Evolutionary conservation across 2,888 invertebrate genomes (phyloP).

Genomic region (Peribatodes rhomboidaria): DNA sequence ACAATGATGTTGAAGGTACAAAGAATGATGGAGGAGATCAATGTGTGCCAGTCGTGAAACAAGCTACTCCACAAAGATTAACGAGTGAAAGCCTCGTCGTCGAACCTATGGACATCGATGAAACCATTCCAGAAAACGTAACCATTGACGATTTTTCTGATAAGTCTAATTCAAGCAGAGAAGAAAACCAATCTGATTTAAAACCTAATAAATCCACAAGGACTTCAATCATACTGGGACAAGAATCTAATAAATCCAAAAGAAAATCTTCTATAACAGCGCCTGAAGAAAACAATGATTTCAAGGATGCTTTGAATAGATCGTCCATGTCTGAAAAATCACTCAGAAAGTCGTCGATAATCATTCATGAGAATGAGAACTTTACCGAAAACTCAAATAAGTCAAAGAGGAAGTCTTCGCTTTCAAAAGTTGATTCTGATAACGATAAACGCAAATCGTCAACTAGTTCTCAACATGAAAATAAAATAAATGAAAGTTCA

Average conservation of each 20-base stretch:
- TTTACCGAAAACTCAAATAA: slow-evolving; percentile 31
- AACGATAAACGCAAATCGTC: slow-evolving; percentile 38
- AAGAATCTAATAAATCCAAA: slow-evolving; percentile 45
- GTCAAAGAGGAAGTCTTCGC: slow-evolving; percentile 44
- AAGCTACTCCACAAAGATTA: slow-evolving; percentile 46
- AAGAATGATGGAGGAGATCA: slow-evolving; percentile 65
- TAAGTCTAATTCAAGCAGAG: slow-evolving; percentile 40
- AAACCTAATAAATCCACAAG: slow-evolving; percentile 44
- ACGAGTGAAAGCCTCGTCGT: slow-evolving; percentile 57
- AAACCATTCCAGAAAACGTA: slow-evolving; percentile 70
- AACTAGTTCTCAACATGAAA: slow-evolving; percentile 26
- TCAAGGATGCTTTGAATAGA: slow-evolving; percentile 23
- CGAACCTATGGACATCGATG: slow-evolving; percentile 83
- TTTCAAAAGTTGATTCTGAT: slow-evolving; percentile 22
- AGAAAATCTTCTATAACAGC: slow-evolving; percentile 23
- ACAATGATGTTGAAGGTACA: slow-evolving; percentile 45
- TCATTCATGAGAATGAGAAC: slow-evolving; percentile 24
- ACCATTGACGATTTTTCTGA: slow-evolving; percentile 55
- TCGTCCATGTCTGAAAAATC: slow-evolving; percentile 27
- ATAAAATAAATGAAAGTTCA: slow-evolving; percentile 39
- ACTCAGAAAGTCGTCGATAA: slow-evolving; percentile 40
- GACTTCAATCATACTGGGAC: slow-evolving; percentile 43
- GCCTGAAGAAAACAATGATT: slow-evolving; percentile 27
- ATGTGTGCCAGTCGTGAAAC: slow-evolving; percentile 72
- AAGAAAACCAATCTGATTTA: slow-evolving; percentile 31